A percentile compares a stretch with the other conserved stretches of the same genome.
phyloP scores from a whole-genome alignment of 1,140 invertebrate species.

The Rhagoletis zephyria region DNA sequence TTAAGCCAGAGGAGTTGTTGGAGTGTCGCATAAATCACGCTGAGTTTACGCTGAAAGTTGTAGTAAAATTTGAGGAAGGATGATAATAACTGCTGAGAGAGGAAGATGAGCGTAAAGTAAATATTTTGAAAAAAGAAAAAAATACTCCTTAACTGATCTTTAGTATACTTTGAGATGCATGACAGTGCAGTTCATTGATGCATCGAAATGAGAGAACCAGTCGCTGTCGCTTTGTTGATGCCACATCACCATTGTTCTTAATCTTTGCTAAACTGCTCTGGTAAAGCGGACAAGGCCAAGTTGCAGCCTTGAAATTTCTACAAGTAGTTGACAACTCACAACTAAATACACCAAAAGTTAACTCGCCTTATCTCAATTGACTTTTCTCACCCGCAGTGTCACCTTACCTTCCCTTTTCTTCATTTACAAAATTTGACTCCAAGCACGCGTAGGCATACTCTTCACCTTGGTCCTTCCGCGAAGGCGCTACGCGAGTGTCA shows the following conservation, averaged over 20 bases:
- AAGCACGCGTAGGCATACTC: not conserved
- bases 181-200: not conserved
- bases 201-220: not conserved
- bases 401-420: not conserved
- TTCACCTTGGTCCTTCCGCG: constrained; percentile 17
- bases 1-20: not conserved
- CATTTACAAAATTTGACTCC: not conserved
- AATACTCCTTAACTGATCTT: not conserved
- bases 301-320: not conserved
- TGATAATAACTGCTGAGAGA: not conserved
- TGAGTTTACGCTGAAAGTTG: constrained; percentile 9
- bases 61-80: not conserved
- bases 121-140: not conserved
- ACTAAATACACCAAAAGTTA: too few species aligned
- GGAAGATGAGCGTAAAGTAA: not conserved
- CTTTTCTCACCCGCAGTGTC: constrained; percentile 9
- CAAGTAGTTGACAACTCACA: not conserved
- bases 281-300: not conserved
- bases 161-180: too few species aligned
- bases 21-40: not conserved
- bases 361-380: not conserved
- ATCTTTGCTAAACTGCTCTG: not conserved
- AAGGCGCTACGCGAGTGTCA: not conserved
- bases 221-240: not conserved
- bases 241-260: too few species aligned